Evolutionary conservation across 1,140 invertebrate species (phyloP), one percentile per base, ranked within the genome.

Genomic region (Ostrea denselamellosa): DNA sequence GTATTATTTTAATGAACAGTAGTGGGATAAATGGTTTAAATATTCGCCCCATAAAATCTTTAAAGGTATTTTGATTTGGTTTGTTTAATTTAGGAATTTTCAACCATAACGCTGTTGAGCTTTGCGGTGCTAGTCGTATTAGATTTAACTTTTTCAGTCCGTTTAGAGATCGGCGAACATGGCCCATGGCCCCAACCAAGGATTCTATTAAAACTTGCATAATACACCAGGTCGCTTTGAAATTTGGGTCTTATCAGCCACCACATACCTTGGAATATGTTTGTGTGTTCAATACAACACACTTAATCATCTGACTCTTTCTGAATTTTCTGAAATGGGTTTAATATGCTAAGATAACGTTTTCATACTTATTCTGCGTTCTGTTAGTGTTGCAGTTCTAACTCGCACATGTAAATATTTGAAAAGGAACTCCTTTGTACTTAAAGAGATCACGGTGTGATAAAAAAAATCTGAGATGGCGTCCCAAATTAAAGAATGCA

Each of bases 161-260:
- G 65, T 71, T 71, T 71, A 71, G 65, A 71, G 65, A 71, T 71
- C 65, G n/a, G 65, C 22, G 9, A 71, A 71, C 65, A 12, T 25
- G 8, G 12, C 65, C 65, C 65, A 8, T 28, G 22, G 65, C 22
- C 65, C 9, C 9, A 28, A 71, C 65, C 65, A 8, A 14, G 2
- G 65, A 71, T 71, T 71, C 65, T 22, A 71, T 71, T 71, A 71
- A 44, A 71, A 71, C 65, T 71, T 71, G 65, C 65, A 71, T 71
- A 71, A 71, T 71, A 22, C 22, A 25, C 22, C 65, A 71, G 22
- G 65, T 71, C 65, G 22, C 65, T 22, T 25, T 28, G 65, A 71
- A 71, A 71, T 71, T 71, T 25, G 22, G 10, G 25, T 10, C 65
- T 71, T 71, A 71, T 71, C 65, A 71, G 25, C 12, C 8, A 25